Percentiles rank a stretch among this genome's conserved stretches.
Conservation (phyloP, 2,888 invertebrate species). For the Protophormia terraenovae region DNA sequence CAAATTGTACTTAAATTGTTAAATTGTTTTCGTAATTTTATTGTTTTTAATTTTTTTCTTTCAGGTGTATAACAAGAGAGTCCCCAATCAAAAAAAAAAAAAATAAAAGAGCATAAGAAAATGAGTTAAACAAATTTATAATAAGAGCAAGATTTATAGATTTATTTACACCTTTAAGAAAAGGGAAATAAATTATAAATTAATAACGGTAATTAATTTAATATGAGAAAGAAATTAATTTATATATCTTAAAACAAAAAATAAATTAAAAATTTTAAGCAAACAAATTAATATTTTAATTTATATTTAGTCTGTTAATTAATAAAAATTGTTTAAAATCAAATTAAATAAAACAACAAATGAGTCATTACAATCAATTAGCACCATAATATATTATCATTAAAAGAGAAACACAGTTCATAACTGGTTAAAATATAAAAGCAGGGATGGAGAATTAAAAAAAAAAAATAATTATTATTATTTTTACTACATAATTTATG, state of each 20-base stretch:
- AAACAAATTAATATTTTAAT: not conserved
- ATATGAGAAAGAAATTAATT: not conserved
- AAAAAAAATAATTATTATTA: no score
- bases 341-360: not conserved
- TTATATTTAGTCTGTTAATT: not conserved
- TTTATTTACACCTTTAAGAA: constrained; percentile 3
- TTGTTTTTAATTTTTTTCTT: not conserved
- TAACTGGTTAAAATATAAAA: not conserved
- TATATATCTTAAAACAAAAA: not conserved
- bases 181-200: not conserved
- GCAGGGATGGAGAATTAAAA: not conserved
- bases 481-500: no score
- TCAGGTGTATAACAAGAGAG: not conserved
- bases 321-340: not conserved
- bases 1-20: constrained; percentile 40
- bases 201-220: not conserved
- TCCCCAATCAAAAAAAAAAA: not conserved
- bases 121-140: not conserved
- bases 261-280: no score
- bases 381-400: not conserved
- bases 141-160: not conserved
- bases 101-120: not conserved
- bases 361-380: constrained; percentile 16
- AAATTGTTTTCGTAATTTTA: not conserved
- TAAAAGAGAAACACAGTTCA: not conserved